Base-by-base conservation (phyloP, 2,888 invertebrate species). In the Hirtodrosophila confusa region DNA sequence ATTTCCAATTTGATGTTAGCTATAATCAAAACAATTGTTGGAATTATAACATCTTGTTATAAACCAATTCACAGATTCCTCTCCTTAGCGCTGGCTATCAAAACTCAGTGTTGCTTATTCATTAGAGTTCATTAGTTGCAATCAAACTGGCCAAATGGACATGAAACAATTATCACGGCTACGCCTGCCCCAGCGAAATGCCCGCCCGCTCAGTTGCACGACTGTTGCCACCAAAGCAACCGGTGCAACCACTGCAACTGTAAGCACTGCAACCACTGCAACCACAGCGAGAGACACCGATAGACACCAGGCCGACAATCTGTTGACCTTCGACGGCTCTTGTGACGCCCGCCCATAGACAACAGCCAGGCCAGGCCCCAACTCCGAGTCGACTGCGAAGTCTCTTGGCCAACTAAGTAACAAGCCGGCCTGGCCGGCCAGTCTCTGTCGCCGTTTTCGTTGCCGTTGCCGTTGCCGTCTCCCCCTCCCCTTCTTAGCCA, bases 141-240 rank as follows among this genome's bases (percentile, higher is more conserved):
- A 88, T 88, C 88, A 84, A 85, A 75, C 61, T 63, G 67, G 63
- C 61, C 73, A 85, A 88, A 88, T 87, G 86, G 75, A 80, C 88
- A 87, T 87, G 88, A 86, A 88, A 88, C 88, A 84, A 84, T 84
- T 84, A 84, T 87, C 82, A 84, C 85, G 79, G 85, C 60, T 68
- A 88, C 88, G 87, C 83, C 83, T 63, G 75, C 47, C 23, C 71
- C 36, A 43, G 37, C 50, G 12, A 55, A 69, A 40, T 41, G 43
- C 37, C 54, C 47, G 66, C 78, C 68, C 57, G 74, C 61, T 73
- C 71, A 61, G 47, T 41, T 55, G 51, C 76, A 64, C 72, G 75
- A 56, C 55, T 70, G 40, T 60, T 39, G 60, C 17, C 39, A 56
- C n/a, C 47, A 45, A 45, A 12, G 4, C 31, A 31, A 6, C 27